Base-by-base conservation (phyloP, 2,888 invertebrate species). In the Pachymerium ferrugineum region DNA sequence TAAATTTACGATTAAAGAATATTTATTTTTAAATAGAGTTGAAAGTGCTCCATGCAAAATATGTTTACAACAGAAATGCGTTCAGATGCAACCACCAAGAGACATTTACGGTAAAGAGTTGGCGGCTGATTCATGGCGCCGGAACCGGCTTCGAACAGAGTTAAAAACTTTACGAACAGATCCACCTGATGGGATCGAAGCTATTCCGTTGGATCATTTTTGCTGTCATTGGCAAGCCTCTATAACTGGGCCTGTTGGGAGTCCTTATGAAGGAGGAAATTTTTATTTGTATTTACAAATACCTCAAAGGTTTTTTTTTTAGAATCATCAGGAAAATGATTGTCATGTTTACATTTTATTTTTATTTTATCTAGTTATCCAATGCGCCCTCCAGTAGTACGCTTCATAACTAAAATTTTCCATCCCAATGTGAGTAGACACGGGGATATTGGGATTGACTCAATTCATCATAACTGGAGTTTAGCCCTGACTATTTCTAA, bases 381-480 rank as follows among this genome's bases (percentile, higher is more conserved):
- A 0, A 90, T 97, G 90, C 87, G 88, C 78, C 96, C 97, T 16
- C 96, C 97, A 0, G 89, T 91, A 74, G 94, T 96, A 0, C 87
- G 94, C 22, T 97, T 97, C 85, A 86, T 96, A 76, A 96, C 96
- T 0, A 93, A 92, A 83, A 92, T 97, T 78, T 88, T 94, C 79
- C 97, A 97, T 84, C 96, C 96, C 5, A 97, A 97, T 84, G 91
- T 97, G 74, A 94, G 94, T 2, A 88, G 95, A 0, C 96, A 97
- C 83, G 96, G 96, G 1, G 95, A 96, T 84, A 93, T 97, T 70
- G 96, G 97, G 75, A 91, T 97, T 77, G 96, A 97, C 85, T 94
- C 93, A 10, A 93, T 97, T 78, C 92, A 93, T 79, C 93, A 94
- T 84, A 97, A 97, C 84, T 97, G 96, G 96, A 94, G 94, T n/a